Evolutionary conservation across 2,797 vertebrate species (phyloP), one percentile per base, ranked within the genome.

Genomic region (Scleropages formosus): DNA sequence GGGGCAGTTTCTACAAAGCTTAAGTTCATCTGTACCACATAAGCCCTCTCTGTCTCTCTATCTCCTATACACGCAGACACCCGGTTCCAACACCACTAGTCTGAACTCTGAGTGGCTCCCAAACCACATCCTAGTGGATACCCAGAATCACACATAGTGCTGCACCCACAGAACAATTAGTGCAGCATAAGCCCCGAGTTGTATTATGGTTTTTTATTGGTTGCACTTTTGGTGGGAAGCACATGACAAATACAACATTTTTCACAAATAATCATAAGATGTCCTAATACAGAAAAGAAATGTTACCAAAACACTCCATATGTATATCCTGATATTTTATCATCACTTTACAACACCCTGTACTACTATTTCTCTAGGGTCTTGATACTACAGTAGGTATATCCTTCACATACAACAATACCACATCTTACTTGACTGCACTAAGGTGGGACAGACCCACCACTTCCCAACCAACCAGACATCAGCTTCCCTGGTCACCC

Each of bases 81-180:
- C 80, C 78, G 79, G 31, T 39, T 27, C 24, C 18, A 15, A 66
- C 44, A 12, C 27, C 31, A 1, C 7, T n/a, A 13, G 6, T 47
- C 31, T 85, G 85, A 82, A 78, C 83, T 78, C 82, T 84, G 83
- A 85, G 79, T 83, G 83, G 78, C 59, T 62, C n/a, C 58, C 72
- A 73, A 75, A 86, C 80, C 83, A 85, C 86, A 87, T 84, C 87
- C 83, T 80, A 80, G 39, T 73, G 84, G 84, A 84, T 82, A 80
- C 70, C 83, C 85, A 83, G 70, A 75, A 64, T 58, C 74, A 76
- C 78, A 80, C 82, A 82, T 24, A 73, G 18, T 27, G 83, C 85
- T 90, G 88, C 90, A 84, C 88, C 89, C 89, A 72, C 26, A 49
- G 77, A 88, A 80, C 84, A 88, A 87, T 89, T 85, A 85, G 85